Evolutionary conservation across 2,113 vertebrate genomes (phyloP), one percentile per base, ranked within the genome.

Genomic region (Coptodon rendalli): DNA sequence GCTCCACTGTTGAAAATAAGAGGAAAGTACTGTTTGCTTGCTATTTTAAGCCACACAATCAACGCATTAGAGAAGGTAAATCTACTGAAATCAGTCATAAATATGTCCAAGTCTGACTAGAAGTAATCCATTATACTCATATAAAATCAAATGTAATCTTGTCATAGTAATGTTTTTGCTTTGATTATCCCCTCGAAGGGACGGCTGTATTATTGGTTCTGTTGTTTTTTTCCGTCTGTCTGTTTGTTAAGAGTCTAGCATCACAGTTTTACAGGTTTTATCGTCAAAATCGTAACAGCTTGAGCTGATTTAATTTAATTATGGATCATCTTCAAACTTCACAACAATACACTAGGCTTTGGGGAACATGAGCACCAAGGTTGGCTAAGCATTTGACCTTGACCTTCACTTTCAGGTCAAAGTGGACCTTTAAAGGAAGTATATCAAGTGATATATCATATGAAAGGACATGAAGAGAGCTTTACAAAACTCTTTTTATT

Each of bases 201-300:
- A 38, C 6, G 0, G 61, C 61, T n/a, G 34, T 13, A 38, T n/a
- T 66, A 0, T 38, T 13, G 34, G 3, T 38, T 66, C 6, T 38
- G 31, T 38, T 38, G 36, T 38, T 10, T 66, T n/a, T 66, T n/a
- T 5, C 31, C 6, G 1, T 7, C 34, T n/a, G 61, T 66, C 59
- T 63, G 61, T 66, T n/a, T 66, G 17, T 12, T 38, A 66, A 66
- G 6, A n/a, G 10, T 63, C 27, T 31, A 34, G 29, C 29, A 31
- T 61, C 61, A 68, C 34, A 68, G 61, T 38, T 68, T 38, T 22
- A 68, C 19, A 38, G 6, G 10, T 38, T 68, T 38, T 5, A 68
- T 38, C 4, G 0, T 3, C 19, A 36, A 63, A 36, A 3, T 63
- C 0, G 3, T 66, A 38, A 68, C 61, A 38, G 61, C 34, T 38